Evolutionary conservation across 2,113 vertebrate species (phyloP), one percentile per base, ranked within the genome.

Genomic region (Nycticorax nycticorax): DNA sequence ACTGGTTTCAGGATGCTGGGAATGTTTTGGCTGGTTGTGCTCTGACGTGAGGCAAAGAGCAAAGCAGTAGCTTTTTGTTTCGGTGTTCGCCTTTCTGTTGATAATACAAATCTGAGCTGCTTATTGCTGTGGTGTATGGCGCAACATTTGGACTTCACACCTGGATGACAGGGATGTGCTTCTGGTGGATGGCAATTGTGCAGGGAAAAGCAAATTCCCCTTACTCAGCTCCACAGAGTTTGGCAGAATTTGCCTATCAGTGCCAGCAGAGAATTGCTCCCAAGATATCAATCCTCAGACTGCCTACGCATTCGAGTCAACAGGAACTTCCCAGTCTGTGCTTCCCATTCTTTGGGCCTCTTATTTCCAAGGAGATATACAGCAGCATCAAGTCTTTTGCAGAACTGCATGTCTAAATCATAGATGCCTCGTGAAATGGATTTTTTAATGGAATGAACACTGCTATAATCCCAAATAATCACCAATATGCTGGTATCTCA

Each of bases 401-500:
- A 52, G 92, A 56, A 16, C 1, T 68, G 48, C 18, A 2, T 21
- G 39, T 74, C 74, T 85, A 88, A 88, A 92, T 89, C 63, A 27
- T 28, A 26, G n/a, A 8, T 75, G 76, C 75, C 66, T 82, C 55
- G 60, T 85, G 68, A 73, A 64, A 91, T 96, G 64, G 55, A 32
- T 85, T 93, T 57, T 60, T 68, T 89, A 72, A 66, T 82, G 72
- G 85, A 91, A 88, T 55, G 75, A 93, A 23, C 74, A 12, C 45
- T 63, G 71, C 43, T 81, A 1, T 89, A 57, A 92, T 93, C 69
- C 78, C 56, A 60, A 96, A 78, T 91, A 88, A 92, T 93, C 55
- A 62, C 59, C 89, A 91, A 73, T 85, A 85, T n/a, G 45, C 77
- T 81, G 88, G 9, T 3, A 14, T 95, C 83, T 94, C 91, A n/a